phyloP scores from a whole-genome alignment of 2,113 vertebrate species.

The Nesogale talazaci region DNA sequence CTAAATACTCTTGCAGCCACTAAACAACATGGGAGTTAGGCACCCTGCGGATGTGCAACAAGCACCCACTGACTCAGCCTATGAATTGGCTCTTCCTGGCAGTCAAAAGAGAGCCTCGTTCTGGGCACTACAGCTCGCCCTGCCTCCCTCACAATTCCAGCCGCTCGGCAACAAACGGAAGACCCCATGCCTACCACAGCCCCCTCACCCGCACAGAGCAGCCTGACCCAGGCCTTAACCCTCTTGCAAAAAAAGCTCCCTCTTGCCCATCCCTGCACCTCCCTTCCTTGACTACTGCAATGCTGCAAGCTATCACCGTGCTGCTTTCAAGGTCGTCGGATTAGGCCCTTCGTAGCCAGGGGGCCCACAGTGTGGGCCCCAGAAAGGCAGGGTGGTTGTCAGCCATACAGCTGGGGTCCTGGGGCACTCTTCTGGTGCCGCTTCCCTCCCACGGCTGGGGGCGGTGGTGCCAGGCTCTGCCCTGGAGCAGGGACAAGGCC shows the following conservation, averaged over 20 bases:
- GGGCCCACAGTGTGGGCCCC: background rate
- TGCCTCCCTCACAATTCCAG: background rate
- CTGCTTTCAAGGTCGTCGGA: background rate
- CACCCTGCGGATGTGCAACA: conserved; percentile 54
- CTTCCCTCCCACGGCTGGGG: background rate
- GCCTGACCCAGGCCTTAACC: background rate
- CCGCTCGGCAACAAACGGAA: background rate
- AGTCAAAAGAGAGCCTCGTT: conserved; percentile 36
- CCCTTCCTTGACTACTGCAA: background rate
- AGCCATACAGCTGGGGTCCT: background rate
- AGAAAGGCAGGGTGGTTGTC: background rate
- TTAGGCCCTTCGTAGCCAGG: background rate
- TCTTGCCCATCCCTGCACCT: background rate
- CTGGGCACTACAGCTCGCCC: background rate
- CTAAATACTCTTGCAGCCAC: conserved; percentile 39
- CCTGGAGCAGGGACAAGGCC: background rate
- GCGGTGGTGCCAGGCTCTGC: background rate
- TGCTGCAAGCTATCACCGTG: background rate
- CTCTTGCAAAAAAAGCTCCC: conserved; percentile 20
- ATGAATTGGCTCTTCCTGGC: conserved; percentile 67
- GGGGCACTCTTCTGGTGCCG: background rate
- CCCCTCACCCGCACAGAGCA: background rate
- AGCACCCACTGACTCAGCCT: conserved; percentile 62
- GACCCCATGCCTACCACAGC: background rate
- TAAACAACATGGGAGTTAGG: conserved; percentile 45